A percentile compares a stretch with the other conserved stretches of the same genome.
Conservation (phyloP, 2,113 vertebrate species). For the Cyanistes caeruleus region DNA sequence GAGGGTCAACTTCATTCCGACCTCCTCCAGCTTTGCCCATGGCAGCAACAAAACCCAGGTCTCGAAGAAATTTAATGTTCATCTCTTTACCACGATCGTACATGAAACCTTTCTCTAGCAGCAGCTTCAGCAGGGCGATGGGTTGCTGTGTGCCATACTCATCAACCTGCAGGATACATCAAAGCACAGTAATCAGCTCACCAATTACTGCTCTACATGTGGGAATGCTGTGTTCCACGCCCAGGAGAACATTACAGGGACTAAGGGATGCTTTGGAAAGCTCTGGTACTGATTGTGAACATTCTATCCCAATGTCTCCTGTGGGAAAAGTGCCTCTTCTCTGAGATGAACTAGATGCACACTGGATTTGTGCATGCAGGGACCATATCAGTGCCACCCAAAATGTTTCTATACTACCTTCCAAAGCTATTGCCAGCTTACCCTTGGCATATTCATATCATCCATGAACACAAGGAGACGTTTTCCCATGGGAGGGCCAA, state of each 20-base stretch:
- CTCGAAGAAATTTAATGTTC: conserved; percentile 88
- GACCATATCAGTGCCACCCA: not conserved
- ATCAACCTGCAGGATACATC: conserved; percentile 81
- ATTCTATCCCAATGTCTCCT: not conserved
- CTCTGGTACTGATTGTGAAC: not conserved
- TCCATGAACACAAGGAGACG: conserved; percentile 93
- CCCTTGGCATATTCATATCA: conserved; percentile 97
- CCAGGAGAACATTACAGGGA: not conserved
- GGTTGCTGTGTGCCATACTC: conserved; percentile 96
- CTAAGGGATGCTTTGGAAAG: not conserved
- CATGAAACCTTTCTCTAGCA: conserved; percentile 88
- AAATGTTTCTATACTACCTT: not conserved
- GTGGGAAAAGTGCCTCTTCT: not conserved
- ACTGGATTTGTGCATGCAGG: not conserved
- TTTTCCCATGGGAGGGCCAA: conserved; percentile 91
- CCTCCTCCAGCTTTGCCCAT: conserved; percentile 97
- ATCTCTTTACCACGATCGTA: conserved; percentile 93
- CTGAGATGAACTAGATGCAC: not conserved
- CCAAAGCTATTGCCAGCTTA: conserved; percentile 22
- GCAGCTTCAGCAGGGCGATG: conserved; percentile 90
- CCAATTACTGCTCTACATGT: not conserved
- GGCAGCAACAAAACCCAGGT: conserved; percentile 90
- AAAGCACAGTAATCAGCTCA: not conserved
- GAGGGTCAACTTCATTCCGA: conserved; percentile 91
- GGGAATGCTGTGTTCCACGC: not conserved